Percentiles rank a stretch among this genome's conserved stretches.
These are phyloP conservation scores for Turnix velox DNA, from an alignment of 2,113 vertebrate species.

Conservation along the genomic window DNA sequence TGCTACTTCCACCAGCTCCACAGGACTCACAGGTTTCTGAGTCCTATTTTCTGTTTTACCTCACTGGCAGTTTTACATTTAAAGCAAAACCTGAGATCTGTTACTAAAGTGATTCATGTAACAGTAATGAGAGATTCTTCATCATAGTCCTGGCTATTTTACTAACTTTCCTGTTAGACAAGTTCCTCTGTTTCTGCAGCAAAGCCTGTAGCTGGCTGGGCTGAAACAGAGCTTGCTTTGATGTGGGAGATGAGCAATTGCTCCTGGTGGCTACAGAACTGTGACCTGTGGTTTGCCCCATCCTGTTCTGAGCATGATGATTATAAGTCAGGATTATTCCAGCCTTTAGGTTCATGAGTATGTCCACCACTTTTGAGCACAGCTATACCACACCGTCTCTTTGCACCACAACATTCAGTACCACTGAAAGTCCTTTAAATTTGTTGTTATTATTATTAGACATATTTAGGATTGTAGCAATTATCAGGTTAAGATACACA, in stretches of 20 bases:
- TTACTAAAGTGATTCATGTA: not conserved
- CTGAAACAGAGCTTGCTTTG: not conserved
- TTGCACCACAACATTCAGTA: not conserved
- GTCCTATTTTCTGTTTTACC: not conserved
- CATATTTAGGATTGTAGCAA: not conserved
- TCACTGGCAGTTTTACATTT: not conserved
- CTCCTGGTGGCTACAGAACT: not conserved
- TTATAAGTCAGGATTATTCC: conserved; percentile 37
- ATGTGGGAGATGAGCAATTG: not conserved
- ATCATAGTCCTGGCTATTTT: not conserved
- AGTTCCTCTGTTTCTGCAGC: not conserved
- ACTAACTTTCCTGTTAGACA: not conserved
- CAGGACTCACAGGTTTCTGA: not conserved
- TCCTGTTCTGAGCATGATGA: not conserved
- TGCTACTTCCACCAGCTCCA: not conserved
- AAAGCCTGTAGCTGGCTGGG: not conserved
- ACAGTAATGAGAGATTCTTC: not conserved
- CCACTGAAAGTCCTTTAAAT: not conserved
- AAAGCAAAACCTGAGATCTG: not conserved
- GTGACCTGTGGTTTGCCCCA: not conserved
- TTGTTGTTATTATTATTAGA: not conserved
- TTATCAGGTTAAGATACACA: not conserved
- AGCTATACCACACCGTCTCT: not conserved
- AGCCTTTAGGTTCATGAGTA: conserved; percentile 24
- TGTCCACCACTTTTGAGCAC: conserved; percentile 23